Percentiles rank a stretch among this genome's conserved stretches.
Evolutionary conservation across 2,797 vertebrate genomes (phyloP).

Genomic region (Bradypodion ventrale): DNA sequence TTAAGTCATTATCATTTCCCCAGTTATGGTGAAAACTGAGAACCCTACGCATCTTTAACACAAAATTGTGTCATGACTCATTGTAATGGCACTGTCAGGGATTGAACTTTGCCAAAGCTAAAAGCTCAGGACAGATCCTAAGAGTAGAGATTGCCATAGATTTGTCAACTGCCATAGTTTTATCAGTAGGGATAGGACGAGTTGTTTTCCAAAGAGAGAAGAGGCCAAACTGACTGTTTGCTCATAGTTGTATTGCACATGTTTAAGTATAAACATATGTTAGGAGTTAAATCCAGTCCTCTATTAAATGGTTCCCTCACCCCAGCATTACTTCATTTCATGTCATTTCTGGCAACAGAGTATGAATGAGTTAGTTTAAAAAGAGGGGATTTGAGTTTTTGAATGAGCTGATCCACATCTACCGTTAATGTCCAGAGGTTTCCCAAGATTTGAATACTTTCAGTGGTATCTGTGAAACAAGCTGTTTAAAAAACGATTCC

Average conservation of each 20-base stretch:
- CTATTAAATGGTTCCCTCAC: neutral
- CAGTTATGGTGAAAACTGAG: constrained; percentile 29
- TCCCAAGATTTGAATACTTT: neutral
- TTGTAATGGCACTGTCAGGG: too few species aligned
- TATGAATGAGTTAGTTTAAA: neutral
- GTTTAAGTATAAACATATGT: constrained; percentile 25
- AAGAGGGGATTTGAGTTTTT: neutral
- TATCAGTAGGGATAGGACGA: neutral
- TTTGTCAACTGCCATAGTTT: constrained; percentile 9
- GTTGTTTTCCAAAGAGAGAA: neutral
- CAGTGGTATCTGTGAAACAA: neutral
- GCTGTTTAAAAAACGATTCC: neutral
- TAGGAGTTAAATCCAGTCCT: neutral
- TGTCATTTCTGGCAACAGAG: constrained; percentile 22
- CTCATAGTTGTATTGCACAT: constrained; percentile 24
- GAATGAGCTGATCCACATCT: neutral
- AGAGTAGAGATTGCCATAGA: neutral
- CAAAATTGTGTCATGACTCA: constrained; percentile 8
- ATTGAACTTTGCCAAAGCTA: too few species aligned
- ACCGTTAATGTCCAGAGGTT: neutral
- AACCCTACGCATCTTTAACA: constrained; percentile 15
- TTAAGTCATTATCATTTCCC: constrained; percentile 31
- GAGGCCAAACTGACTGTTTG: neutral
- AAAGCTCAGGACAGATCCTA: too few species aligned
- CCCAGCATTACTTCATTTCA: neutral